These are phyloP conservation scores for Platygyra sinensis DNA, from an alignment of 64 coral and sea anemone genomes.

Conservation along the genomic window DNA sequence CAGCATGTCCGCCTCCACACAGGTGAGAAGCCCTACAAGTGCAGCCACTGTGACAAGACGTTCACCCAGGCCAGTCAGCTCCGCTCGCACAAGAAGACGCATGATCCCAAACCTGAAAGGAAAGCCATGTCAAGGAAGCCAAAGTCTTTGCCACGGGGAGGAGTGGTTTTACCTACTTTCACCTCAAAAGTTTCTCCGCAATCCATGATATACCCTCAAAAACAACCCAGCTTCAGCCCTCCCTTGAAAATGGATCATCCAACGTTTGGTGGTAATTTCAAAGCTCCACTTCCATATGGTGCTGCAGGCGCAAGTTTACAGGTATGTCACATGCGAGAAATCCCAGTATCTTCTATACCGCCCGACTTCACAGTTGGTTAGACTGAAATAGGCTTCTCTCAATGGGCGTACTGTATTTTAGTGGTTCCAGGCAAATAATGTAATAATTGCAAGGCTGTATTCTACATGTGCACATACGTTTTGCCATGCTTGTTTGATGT, in stretches of 20 bases:
- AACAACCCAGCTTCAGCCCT: neutral
- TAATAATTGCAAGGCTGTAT: neutral
- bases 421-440: neutral
- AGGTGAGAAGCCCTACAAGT: constrained; percentile 93
- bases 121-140: constrained; percentile 54
- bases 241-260: constrained; percentile 29
- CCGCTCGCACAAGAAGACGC: constrained; percentile 94
- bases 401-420: neutral
- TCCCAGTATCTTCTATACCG: constrained; percentile 13
- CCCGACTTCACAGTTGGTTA: constrained; percentile 7
- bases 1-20: constrained; percentile 88
- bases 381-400: neutral
- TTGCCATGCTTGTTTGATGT: neutral
- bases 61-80: constrained; percentile 96
- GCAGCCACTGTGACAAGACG: constrained; percentile 80
- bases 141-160: constrained; percentile 7
- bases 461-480: neutral
- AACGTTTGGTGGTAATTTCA: constrained; percentile 14
- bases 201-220: constrained; percentile 9
- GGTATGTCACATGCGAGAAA: constrained; percentile 41
- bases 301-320: neutral
- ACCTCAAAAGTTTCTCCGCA: neutral
- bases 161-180: constrained; percentile 18
- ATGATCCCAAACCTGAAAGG: constrained; percentile 88
- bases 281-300: neutral